These are phyloP conservation scores for Kryptopterus vitreolus DNA, from an alignment of 2,797 vertebrate genomes.

Conservation along the genomic window DNA sequence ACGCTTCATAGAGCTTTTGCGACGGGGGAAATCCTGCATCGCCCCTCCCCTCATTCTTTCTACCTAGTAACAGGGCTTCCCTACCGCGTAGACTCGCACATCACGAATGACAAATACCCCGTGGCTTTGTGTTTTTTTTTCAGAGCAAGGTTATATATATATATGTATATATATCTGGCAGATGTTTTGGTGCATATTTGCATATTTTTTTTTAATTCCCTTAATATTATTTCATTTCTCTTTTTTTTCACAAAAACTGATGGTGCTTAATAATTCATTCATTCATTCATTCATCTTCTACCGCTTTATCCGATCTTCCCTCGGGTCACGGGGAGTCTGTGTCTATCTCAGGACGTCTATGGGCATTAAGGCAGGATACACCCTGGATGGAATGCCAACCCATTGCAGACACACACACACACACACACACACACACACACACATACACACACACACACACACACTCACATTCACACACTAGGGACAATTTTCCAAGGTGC, in stretches of 20 bases:
- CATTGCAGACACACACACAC: no score
- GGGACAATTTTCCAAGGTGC: no score
- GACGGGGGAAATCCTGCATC: constrained; percentile 52
- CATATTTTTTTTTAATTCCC: not conserved
- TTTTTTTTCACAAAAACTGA: not conserved
- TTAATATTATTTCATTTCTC: not conserved
- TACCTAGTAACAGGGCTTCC: constrained; percentile 44
- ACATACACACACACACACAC: no score
- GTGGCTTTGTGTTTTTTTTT: constrained; percentile 23
- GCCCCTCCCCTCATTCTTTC: constrained; percentile 35
- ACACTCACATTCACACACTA: no score
- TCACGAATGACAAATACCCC: constrained; percentile 1
- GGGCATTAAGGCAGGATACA: no score
- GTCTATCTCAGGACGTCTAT: no score
- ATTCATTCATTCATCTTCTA: no score
- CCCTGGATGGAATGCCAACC: no score
- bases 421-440: no score
- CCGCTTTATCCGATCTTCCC: no score
- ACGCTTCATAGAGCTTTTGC: constrained; percentile 41
- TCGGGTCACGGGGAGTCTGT: no score
- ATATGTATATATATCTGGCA: no score
- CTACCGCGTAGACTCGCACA: constrained; percentile 7
- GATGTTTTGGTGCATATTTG: constrained; percentile 21
- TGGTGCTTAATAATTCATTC: constrained; percentile 1
- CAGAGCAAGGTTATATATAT: not conserved